Conservation (phyloP, 2,113 vertebrate genomes). For the Collichthys lucidus region DNA sequence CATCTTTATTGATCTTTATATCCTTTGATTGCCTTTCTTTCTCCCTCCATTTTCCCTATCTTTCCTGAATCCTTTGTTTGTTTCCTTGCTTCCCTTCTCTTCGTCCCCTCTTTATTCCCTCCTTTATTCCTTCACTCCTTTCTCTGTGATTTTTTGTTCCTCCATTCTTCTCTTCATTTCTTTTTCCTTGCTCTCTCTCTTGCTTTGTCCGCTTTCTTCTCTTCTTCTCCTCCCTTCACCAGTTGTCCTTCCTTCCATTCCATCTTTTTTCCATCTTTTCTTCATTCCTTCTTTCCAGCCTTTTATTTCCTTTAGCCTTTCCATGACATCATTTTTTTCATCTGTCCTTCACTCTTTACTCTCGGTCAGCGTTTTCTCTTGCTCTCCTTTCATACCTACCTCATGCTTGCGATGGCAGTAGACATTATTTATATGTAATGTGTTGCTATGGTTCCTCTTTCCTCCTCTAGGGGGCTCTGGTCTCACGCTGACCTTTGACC, state of each 20-base stretch:
- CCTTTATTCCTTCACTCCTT: background rate
- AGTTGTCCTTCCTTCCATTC: background rate
- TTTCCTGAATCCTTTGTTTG: background rate
- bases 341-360: background rate
- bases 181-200: background rate
- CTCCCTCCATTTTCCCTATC: background rate
- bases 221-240: background rate
- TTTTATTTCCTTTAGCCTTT: background rate
- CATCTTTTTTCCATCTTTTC: background rate
- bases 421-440: background rate
- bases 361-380: too few species aligned
- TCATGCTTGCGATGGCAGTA: background rate
- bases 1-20: background rate
- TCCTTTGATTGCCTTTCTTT: background rate
- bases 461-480: background rate
- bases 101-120: background rate
- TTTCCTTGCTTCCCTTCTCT: background rate
- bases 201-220: background rate
- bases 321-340: background rate
- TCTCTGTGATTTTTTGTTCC: background rate
- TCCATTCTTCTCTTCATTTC: background rate
- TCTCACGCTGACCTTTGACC: constrained; percentile 7
- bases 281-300: background rate
- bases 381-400: background rate
- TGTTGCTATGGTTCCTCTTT: background rate